phyloP scores from a whole-genome alignment of 2,113 vertebrate species.

The Pyxicephalus adspersus region DNA sequence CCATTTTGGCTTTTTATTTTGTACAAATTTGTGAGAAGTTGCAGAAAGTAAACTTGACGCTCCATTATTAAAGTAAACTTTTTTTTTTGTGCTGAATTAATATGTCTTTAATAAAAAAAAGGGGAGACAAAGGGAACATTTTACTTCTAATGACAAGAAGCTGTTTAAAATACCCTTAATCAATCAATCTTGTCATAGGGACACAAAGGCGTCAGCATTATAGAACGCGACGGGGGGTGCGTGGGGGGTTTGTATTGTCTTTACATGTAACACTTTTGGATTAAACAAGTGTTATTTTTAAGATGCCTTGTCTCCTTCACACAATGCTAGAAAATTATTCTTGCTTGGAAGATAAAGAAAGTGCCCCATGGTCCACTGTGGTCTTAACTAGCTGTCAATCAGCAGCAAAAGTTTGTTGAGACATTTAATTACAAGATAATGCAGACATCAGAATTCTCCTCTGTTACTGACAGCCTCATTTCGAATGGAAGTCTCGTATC shows the following conservation, averaged over 20 bases:
- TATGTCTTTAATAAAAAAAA: constrained; percentile 39
- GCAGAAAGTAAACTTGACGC: not conserved
- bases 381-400: constrained; percentile 83
- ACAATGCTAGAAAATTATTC: constrained; percentile 67
- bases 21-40: not conserved
- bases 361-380: constrained; percentile 80
- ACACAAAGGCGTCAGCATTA: constrained; percentile 49
- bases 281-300: constrained; percentile 71
- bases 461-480: constrained; percentile 82
- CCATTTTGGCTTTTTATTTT: too few relatives aligned
- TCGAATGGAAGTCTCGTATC: constrained; percentile 74
- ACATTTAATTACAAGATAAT: constrained; percentile 87
- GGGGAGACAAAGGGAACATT: constrained; percentile 48
- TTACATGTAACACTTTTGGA: constrained; percentile 62
- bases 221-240: constrained; percentile 55
- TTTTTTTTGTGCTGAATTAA: constrained; percentile 40
- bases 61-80: constrained; percentile 31
- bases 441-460: constrained; percentile 79
- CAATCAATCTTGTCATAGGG: constrained; percentile 66
- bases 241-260: constrained; percentile 60
- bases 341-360: constrained; percentile 67
- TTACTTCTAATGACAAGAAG: constrained; percentile 62
- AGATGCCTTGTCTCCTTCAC: constrained; percentile 62
- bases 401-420: constrained; percentile 80
- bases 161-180: constrained; percentile 59